These are phyloP conservation scores for Gymnoscelis rufifasciata DNA, from an alignment of 2,888 invertebrate species.

Conservation along the genomic window DNA sequence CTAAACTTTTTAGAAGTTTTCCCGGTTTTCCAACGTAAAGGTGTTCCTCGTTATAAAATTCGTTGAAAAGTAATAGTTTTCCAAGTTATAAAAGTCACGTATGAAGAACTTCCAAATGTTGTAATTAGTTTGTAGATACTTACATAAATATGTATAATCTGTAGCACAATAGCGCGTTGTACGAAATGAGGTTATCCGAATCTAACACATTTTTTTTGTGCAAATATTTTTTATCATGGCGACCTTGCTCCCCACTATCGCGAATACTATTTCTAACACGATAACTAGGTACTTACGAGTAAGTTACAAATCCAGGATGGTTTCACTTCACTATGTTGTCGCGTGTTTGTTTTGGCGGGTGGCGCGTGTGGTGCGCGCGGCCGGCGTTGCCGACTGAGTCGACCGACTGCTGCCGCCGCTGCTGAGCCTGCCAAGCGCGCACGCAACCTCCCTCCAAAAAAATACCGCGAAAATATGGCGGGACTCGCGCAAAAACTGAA, in stretches of 20 bases:
- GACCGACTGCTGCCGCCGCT: conserved; percentile 69
- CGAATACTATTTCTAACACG: conserved; percentile 67
- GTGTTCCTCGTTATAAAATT: no score
- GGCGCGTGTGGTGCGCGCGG: conserved; percentile 60
- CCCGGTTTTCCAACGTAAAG: no score
- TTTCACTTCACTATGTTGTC: conserved; percentile 34
- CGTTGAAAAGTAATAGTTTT: no score
- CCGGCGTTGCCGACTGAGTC: conserved; percentile 74
- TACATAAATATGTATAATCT: conserved; percentile 21
- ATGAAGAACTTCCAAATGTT: not conserved
- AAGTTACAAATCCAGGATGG: conserved; percentile 28
- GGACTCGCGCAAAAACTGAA: conserved; percentile 73
- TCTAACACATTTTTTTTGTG: conserved; percentile 73
- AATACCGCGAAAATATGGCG: conserved; percentile 71
- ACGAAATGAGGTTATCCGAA: conserved; percentile 74
- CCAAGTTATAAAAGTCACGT: not conserved
- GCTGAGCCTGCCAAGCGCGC: conserved; percentile 65
- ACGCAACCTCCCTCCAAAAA: conserved; percentile 61
- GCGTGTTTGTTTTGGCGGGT: conserved; percentile 19
- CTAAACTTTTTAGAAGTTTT: no score
- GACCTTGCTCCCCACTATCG: conserved; percentile 77
- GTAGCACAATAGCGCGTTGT: conserved; percentile 59
- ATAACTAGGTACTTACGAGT: conserved; percentile 27
- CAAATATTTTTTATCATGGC: conserved; percentile 75
- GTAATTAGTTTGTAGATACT: conserved; percentile 17